phyloP scores from a whole-genome alignment of 2,888 invertebrate genomes.

The Dinocampus coccinellae region DNA sequence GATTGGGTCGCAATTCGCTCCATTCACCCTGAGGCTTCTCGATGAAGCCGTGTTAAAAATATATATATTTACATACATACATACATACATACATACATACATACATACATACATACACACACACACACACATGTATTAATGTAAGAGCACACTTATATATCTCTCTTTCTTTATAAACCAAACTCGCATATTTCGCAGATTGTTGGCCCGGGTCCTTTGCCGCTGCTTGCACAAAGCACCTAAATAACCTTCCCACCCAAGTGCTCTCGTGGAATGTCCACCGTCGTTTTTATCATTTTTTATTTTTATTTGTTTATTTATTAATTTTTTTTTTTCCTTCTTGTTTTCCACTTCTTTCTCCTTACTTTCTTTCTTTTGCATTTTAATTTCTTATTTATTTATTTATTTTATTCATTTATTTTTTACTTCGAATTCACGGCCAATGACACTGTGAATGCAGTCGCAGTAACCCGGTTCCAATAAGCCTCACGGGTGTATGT shows the following conservation, averaged over 20 bases:
- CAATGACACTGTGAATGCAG: background rate
- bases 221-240: background rate
- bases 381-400: background rate
- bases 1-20: constrained; percentile 49
- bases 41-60: background rate
- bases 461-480: constrained; percentile 2
- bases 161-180: constrained; percentile 1
- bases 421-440: background rate
- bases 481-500: constrained; percentile 24
- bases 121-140: background rate
- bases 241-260: constrained; percentile 20
- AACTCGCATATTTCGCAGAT: constrained; percentile 4
- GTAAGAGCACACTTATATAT: background rate
- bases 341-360: background rate
- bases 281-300: background rate
- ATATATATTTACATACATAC: background rate
- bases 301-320: background rate
- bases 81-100: background rate
- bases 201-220: constrained; percentile 1
- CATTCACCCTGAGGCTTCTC: constrained; percentile 47
- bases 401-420: background rate
- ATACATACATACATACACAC: too few relatives aligned
- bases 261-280: background rate
- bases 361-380: background rate
- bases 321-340: background rate